Evolutionary conservation across 2,113 vertebrate species (phyloP).

Genomic region (Campylomormyrus tamandua): DNA sequence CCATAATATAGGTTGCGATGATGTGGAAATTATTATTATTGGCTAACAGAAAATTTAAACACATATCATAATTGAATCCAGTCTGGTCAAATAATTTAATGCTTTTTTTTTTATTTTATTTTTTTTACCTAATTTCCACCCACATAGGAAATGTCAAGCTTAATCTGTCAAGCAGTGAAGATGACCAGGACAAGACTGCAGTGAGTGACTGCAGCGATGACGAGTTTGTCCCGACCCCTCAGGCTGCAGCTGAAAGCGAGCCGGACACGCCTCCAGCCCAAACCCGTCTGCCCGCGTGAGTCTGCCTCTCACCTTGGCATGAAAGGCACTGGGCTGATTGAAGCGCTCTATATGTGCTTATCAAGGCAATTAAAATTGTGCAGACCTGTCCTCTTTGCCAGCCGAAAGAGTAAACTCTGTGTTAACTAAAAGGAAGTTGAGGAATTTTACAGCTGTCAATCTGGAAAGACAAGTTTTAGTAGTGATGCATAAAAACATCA

Average conservation of each 20-base stretch:
- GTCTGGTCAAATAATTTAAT: background rate
- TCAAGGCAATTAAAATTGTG: background rate
- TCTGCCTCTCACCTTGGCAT: background rate
- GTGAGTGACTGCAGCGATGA: constrained; percentile 34
- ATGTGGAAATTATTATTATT: background rate
- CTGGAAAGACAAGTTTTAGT: background rate
- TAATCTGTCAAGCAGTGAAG: constrained; percentile 54
- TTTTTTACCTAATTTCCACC: background rate
- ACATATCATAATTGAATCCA: background rate
- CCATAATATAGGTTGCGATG: too few relatives aligned
- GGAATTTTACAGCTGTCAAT: background rate
- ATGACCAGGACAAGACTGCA: constrained; percentile 31
- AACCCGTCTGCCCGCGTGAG: constrained; percentile 45
- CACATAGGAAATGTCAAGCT: constrained; percentile 46
- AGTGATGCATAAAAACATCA: background rate
- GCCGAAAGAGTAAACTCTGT: background rate
- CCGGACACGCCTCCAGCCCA: constrained; percentile 40
- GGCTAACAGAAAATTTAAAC: background rate
- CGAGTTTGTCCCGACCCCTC: constrained; percentile 28
- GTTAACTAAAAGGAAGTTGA: background rate
- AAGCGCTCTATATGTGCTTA: background rate
- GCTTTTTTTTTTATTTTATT: background rate
- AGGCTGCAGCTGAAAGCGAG: constrained; percentile 30
- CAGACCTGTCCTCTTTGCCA: background rate
- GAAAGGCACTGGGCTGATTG: background rate